phyloP scores from a whole-genome alignment of 2,113 vertebrate genomes.

The Candoia aspera region DNA sequence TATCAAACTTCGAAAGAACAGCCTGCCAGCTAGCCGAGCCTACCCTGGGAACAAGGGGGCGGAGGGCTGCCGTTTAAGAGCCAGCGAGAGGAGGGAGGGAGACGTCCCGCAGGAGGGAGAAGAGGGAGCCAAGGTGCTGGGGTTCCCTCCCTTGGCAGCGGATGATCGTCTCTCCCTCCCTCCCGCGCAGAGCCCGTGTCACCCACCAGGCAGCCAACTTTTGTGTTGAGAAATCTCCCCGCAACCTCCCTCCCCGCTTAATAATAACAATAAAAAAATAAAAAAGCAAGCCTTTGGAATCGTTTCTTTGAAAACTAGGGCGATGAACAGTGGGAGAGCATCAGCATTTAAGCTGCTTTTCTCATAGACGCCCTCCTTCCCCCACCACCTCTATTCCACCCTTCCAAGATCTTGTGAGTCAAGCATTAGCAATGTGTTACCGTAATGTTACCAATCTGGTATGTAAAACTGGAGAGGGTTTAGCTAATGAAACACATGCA shows the following conservation, averaged over 20 bases:
- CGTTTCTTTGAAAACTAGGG: neutral
- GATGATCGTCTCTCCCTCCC: conserved; percentile 8
- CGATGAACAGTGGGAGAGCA: neutral
- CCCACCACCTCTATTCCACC: conserved; percentile 24
- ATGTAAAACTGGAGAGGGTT: conserved; percentile 61
- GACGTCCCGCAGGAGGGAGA: conserved; percentile 37
- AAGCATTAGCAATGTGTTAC: conserved; percentile 73
- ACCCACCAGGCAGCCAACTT: conserved; percentile 11
- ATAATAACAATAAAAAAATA: neutral
- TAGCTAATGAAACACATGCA: conserved; percentile 54
- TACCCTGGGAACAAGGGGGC: conserved; percentile 64
- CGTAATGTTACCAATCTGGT: conserved; percentile 71
- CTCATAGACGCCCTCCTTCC: neutral
- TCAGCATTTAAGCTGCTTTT: conserved; percentile 56
- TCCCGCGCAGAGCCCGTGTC: conserved; percentile 36
- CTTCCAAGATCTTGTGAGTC: conserved; percentile 75
- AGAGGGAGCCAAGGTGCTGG: conserved; percentile 42
- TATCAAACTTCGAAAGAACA: conserved; percentile 68
- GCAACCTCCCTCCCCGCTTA: neutral
- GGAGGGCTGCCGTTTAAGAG: neutral
- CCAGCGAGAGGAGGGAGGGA: neutral
- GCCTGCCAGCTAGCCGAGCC: conserved; percentile 48
- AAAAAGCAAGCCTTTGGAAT: neutral
- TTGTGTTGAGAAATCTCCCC: neutral
- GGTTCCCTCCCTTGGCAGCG: conserved; percentile 49